Conservation (phyloP, 2,888 invertebrate genomes). For the Meiosimyza platycephala region DNA sequence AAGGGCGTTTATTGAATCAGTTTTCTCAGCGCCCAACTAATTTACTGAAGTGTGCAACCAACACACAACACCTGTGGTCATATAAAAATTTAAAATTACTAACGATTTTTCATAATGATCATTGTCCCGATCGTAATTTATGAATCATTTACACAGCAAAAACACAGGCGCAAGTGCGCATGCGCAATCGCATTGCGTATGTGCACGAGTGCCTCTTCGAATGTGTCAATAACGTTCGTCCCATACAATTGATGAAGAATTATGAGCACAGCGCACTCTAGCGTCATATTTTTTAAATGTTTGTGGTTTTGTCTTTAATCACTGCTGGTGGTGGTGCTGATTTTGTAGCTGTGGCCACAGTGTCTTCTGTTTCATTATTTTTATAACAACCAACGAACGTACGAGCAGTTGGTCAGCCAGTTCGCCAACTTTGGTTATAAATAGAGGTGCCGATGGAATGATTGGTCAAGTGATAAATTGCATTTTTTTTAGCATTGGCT, state of each 20-base stretch:
- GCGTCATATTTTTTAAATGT: neutral
- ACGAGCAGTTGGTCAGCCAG: neutral
- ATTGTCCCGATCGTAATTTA: neutral
- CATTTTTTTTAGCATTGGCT: neutral
- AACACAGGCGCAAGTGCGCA: neutral
- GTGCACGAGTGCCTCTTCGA: neutral
- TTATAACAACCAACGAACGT: no score
- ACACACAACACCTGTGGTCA: neutral
- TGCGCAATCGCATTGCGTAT: neutral
- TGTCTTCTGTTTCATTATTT: no score
- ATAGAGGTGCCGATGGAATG: neutral
- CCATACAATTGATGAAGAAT: neutral
- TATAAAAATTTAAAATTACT: neutral
- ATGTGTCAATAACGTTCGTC: conserved; percentile 5
- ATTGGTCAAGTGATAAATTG: neutral
- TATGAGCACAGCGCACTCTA: conserved; percentile 7
- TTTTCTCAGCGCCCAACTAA: no score
- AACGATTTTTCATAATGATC: neutral
- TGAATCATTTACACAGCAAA: conserved; percentile 10
- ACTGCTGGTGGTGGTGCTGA: no score
- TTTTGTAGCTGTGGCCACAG: no score
- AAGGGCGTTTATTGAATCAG: no score
- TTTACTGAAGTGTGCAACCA: no score
- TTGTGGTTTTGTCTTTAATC: neutral
- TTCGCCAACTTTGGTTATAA: neutral